Evolutionary conservation across 1,140 invertebrate genomes (phyloP).

Genomic region (Brachionus asplanchnoidis): DNA sequence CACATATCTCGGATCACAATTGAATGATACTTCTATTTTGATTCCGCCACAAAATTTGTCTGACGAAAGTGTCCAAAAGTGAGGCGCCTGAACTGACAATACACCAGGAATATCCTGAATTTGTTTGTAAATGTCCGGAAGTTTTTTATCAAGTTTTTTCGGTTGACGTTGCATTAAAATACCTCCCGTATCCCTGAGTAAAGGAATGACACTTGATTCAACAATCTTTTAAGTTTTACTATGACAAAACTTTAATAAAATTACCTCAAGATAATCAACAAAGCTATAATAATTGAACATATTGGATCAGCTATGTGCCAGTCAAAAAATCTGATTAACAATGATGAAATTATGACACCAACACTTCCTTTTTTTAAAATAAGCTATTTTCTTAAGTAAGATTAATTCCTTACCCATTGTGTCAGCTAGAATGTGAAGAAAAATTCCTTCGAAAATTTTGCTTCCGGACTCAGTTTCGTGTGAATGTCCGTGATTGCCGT

Average conservation of each 20-base stretch:
- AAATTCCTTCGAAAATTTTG: slow-evolving; percentile 59
- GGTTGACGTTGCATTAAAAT: slow-evolving; percentile 42
- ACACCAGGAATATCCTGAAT: slow-evolving; percentile 36
- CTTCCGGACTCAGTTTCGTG: slow-evolving; percentile 9
- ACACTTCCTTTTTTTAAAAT: slow-evolving; percentile 50
- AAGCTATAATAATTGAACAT: slow-evolving; percentile 64
- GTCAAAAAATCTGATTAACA: slow-evolving; percentile 63
- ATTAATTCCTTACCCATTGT: slow-evolving; percentile 57
- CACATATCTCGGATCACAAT: slow-evolving; percentile 33
- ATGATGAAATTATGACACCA: slow-evolving; percentile 63
- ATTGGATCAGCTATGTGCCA: slow-evolving; percentile 64
- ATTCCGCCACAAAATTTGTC: slow-evolving; percentile 25
- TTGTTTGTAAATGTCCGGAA: not conserved
- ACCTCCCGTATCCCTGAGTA: slow-evolving; percentile 20
- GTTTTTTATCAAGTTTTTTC: slow-evolving; percentile 22
- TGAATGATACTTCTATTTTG: slow-evolving; percentile 38
- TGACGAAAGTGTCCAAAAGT: slow-evolving; percentile 31
- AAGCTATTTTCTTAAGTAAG: not conserved
- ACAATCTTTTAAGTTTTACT: not conserved
- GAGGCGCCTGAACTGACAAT: slow-evolving; percentile 9
- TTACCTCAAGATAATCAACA: slow-evolving; percentile 59
- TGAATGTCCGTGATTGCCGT: not conserved
- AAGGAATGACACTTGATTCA: slow-evolving; percentile 9
- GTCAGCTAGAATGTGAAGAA: slow-evolving; percentile 64
- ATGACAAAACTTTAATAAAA: not conserved